A percentile compares a stretch with the other conserved stretches of the same genome.
Evolutionary conservation across 2,113 vertebrate species (phyloP).

Genomic region (Rhineura floridana): DNA sequence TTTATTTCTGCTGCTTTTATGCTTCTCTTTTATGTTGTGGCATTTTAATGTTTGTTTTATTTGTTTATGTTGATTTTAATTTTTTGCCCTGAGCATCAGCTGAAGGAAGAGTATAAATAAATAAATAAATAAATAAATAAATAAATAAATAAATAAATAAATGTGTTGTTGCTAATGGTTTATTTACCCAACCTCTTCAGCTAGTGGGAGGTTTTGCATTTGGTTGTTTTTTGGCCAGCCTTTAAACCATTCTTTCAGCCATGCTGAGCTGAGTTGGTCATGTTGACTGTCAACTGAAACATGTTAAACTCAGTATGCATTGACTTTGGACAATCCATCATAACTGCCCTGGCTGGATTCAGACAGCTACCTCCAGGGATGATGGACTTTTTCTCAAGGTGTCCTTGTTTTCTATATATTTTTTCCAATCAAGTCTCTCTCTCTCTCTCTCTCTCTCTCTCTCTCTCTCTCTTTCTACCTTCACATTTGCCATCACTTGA

Average conservation of each 20-base stretch:
- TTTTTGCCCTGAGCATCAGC: background rate
- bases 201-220: background rate
- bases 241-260: background rate
- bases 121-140: background rate
- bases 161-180: background rate
- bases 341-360: background rate
- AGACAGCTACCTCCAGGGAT: background rate
- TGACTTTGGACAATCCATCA: background rate
- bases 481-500: background rate
- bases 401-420: background rate
- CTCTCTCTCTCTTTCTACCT: background rate
- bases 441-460: background rate
- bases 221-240: background rate
- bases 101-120: background rate
- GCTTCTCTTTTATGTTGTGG: background rate
- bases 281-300: background rate
- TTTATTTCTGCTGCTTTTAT: background rate
- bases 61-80: background rate
- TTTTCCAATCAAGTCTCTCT: background rate
- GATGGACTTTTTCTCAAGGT: background rate
- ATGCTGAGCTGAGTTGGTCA: background rate
- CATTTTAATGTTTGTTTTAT: background rate
- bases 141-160: background rate
- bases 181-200: background rate
- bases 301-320: background rate